Base-by-base conservation (phyloP, 2,797 vertebrate genomes). In the Enteromius radiatus region DNA sequence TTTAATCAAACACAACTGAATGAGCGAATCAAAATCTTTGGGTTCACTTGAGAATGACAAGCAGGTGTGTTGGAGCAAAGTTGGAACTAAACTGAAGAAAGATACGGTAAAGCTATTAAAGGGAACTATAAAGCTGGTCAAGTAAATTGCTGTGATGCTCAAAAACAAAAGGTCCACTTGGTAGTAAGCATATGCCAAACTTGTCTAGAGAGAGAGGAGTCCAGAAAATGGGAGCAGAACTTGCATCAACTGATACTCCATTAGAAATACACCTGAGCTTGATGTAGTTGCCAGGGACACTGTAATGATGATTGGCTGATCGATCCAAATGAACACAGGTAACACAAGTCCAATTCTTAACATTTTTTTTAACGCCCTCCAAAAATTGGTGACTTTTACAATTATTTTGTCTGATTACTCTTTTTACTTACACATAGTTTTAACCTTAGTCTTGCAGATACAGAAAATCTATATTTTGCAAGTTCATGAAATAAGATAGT, bases 11-110 rank as follows among this genome's bases (percentile, higher is more conserved):
- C 28, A 54, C 47, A 54, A 1, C 19, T 23, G 31, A 74, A 74
- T 74, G 5, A 74, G 36, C 11, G 12, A 73, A 31, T n/a, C 70
- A 52, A 73, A 74, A 54, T 74, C 47, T 54, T 36, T 74, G 47
- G 49, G 47, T 36, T 74, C 31, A 36, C 47, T 54, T 73, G 70
- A n/a, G 36, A 73, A 54, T 73, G 52, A 54, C 19, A 54, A 73
- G 47, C 47, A 73, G 28, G 28, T 73, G 45, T 33, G 47, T 36
- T 54, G 36, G 70, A 33, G 26, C 9, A 71, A 70, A 28, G 43
- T 21, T 71, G 17, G 17, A 73, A n/a, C 45, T 14, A 52, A 36
- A 54, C 28, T 45, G 41, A 26, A 41, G 36, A 21, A 41, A 45
- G 67, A 64, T 33, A 10, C 15, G 7, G 28, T 19, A 33, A 17